Percentiles rank a stretch among this genome's conserved stretches.
Conservation (phyloP, 2,888 invertebrate species). For the Allygus modestus region DNA sequence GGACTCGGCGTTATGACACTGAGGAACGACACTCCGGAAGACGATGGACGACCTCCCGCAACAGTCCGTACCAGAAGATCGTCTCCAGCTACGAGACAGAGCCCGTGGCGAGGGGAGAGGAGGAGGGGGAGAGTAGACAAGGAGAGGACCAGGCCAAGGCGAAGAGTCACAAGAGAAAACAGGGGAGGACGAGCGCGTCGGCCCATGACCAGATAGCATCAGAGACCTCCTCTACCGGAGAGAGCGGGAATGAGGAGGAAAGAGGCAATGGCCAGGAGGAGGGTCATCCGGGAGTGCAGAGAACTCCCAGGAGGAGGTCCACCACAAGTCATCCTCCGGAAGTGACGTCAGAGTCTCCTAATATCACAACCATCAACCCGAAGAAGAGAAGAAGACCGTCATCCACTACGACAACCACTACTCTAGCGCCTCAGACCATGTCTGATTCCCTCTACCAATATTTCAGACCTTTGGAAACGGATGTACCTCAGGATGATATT, state of each 20-base stretch:
- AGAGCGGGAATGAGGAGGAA: not conserved
- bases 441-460: slow-evolving; percentile 78
- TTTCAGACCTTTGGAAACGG: slow-evolving; percentile 80
- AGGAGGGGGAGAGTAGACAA: not conserved
- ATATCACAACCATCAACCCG: slow-evolving; percentile 32
- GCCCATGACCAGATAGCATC: slow-evolving; percentile 55
- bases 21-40: slow-evolving; percentile 56
- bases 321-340: not conserved
- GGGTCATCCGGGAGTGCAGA: not conserved
- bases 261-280: slow-evolving; percentile 1
- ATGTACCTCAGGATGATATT: slow-evolving; percentile 80
- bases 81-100: slow-evolving; percentile 63
- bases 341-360: slow-evolving; percentile 9
- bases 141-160: slow-evolving; percentile 43
- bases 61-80: slow-evolving; percentile 67
- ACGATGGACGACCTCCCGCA: slow-evolving; percentile 65
- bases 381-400: slow-evolving; percentile 53
- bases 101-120: slow-evolving; percentile 16
- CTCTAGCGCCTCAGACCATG: slow-evolving; percentile 66
- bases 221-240: slow-evolving; percentile 33
- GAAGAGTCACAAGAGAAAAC: slow-evolving; percentile 60
- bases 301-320: slow-evolving; percentile 7
- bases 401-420: slow-evolving; percentile 55
- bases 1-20: slow-evolving; percentile 31
- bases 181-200: slow-evolving; percentile 42